Percentiles rank a stretch among this genome's conserved stretches.
Evolutionary conservation across 2,888 invertebrate genomes (phyloP).

Genomic region (Trachelus tabidus): DNA sequence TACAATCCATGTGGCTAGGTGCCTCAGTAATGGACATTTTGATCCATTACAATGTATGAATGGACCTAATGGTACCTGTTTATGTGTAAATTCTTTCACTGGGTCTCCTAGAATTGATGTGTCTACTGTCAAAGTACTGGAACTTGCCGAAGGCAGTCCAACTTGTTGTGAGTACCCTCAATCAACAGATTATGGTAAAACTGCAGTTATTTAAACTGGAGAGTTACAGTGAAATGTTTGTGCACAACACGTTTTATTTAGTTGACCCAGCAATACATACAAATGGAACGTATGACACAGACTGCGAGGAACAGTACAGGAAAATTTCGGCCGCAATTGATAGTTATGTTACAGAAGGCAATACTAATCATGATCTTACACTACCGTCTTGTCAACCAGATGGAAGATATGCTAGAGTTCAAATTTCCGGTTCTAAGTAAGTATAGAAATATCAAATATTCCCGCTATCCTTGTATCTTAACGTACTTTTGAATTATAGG

Average conservation of each 20-base stretch:
- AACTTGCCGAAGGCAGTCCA: slow-evolving; percentile 53
- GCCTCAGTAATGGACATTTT: slow-evolving; percentile 75
- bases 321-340: slow-evolving; percentile 51
- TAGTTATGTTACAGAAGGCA: slow-evolving; percentile 32
- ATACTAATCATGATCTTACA: slow-evolving; percentile 54
- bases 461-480: not conserved
- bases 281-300: slow-evolving; percentile 58
- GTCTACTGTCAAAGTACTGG: slow-evolving; percentile 50
- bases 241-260: slow-evolving; percentile 34
- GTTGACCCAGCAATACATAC: slow-evolving; percentile 61
- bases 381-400: slow-evolving; percentile 68
- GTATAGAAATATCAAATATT: slow-evolving; percentile 24
- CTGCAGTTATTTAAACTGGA: not conserved
- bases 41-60: slow-evolving; percentile 75
- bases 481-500: slow-evolving; percentile 56
- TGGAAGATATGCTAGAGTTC: slow-evolving; percentile 67
- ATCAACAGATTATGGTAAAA: slow-evolving; percentile 3
- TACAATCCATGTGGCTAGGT: slow-evolving; percentile 69
- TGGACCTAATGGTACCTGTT: slow-evolving; percentile 66
- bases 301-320: slow-evolving; percentile 63
- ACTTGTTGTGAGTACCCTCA: slow-evolving; percentile 61
- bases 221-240: not conserved
- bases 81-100: slow-evolving; percentile 72
- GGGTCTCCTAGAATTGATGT: slow-evolving; percentile 66
- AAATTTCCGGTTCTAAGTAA: slow-evolving; percentile 61